Evolutionary conservation across 2,113 vertebrate genomes (phyloP).

Genomic region (Echinops telfairi): DNA sequence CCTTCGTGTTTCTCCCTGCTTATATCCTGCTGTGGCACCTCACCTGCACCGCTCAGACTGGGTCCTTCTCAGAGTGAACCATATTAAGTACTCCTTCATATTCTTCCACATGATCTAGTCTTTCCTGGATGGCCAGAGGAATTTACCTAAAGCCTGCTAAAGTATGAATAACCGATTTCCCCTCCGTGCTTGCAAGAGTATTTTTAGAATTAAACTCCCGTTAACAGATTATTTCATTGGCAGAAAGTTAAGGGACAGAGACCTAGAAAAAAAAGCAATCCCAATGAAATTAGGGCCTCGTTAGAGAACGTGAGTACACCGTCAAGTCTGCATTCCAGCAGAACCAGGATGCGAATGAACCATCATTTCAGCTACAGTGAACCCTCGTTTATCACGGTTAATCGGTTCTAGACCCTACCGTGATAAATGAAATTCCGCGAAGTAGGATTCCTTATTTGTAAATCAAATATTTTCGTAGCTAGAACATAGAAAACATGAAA

Average conservation of each 20-base stretch:
- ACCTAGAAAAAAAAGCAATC: slow-evolving; percentile 22
- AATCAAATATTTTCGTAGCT: too few species aligned
- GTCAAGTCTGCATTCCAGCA: slow-evolving; percentile 7
- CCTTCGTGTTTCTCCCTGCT: slow-evolving; percentile 23
- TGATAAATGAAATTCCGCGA: too few species aligned
- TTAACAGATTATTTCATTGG: slow-evolving; percentile 26
- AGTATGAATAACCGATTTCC: not conserved
- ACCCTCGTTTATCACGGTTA: too few species aligned
- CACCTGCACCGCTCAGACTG: not conserved
- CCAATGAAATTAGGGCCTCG: not conserved
- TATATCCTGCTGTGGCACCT: not conserved
- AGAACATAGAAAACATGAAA: not conserved
- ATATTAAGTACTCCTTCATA: slow-evolving; percentile 11
- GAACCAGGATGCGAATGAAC: slow-evolving; percentile 33
- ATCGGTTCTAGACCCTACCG: too few species aligned
- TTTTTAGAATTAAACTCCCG: slow-evolving; percentile 55
- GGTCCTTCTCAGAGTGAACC: slow-evolving; percentile 10
- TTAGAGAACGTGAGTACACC: not conserved
- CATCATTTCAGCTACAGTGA: not conserved
- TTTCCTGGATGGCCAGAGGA: slow-evolving; percentile 22
- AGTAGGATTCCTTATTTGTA: too few species aligned
- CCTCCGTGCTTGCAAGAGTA: slow-evolving; percentile 9
- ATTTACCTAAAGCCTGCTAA: slow-evolving; percentile 38
- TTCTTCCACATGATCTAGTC: not conserved
- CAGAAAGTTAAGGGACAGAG: slow-evolving; percentile 45